Evolutionary conservation across 2,113 vertebrate genomes (phyloP).

Genomic region (Hucho hucho): DNA sequence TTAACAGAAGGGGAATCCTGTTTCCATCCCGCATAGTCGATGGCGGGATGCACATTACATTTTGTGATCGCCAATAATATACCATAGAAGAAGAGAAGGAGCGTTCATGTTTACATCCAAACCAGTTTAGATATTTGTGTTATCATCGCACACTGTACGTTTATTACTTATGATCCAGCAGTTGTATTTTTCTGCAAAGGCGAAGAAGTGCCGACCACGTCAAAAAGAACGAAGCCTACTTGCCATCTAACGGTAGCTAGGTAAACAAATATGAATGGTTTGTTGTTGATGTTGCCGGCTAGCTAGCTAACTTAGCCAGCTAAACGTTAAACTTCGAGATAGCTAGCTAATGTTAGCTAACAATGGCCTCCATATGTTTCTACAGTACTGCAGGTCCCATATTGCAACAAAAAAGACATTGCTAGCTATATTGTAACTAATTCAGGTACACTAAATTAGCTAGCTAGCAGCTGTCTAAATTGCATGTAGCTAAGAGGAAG

Average conservation of each 20-base stretch:
- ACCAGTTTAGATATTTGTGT: constrained; percentile 17
- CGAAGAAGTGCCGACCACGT: background rate
- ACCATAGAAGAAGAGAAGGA: constrained; percentile 6
- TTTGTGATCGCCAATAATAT: no score
- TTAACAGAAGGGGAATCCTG: no score
- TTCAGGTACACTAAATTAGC: constrained; percentile 15
- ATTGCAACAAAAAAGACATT: no score
- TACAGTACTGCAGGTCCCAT: no score
- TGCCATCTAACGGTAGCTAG: background rate
- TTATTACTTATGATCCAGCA: constrained; percentile 7
- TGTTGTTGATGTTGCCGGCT: background rate
- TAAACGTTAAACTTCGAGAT: no score
- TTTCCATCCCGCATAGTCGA: no score
- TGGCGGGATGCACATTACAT: no score
- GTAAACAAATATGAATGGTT: background rate
- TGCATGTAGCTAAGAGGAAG: no score
- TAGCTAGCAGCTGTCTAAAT: background rate
- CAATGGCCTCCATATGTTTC: no score
- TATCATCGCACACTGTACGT: constrained; percentile 15
- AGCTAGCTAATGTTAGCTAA: no score
- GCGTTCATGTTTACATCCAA: constrained; percentile 66
- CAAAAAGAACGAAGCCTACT: background rate
- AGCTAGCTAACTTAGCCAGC: background rate
- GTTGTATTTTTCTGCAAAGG: constrained; percentile 1
- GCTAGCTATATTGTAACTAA: no score